Percentiles rank a stretch among this genome's conserved stretches.
phyloP scores from a whole-genome alignment of 2,113 vertebrate genomes.

The Notechis scutatus region DNA sequence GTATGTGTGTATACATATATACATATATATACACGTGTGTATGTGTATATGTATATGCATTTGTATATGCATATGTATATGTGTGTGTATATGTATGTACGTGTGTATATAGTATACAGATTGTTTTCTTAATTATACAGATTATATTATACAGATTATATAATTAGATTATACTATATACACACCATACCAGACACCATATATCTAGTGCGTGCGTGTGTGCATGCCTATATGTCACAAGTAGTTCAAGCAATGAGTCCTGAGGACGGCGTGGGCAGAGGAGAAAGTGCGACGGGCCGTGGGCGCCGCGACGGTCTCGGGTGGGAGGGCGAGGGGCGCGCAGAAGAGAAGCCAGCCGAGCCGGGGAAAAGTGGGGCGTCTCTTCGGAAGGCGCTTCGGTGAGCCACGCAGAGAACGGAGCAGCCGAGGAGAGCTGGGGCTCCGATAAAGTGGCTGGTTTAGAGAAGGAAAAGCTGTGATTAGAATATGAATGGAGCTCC shows the following conservation, averaged over 20 bases:
- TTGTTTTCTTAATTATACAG: too few relatives aligned
- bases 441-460: conserved; percentile 91
- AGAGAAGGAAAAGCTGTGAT: conserved; percentile 98
- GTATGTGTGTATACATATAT: too few relatives aligned
- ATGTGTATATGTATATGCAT: too few relatives aligned
- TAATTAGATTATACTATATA: too few relatives aligned
- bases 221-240: background rate
- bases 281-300: background rate
- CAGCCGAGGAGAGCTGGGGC: conserved; percentile 88
- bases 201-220: too few relatives aligned
- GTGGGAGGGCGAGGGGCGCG: background rate
- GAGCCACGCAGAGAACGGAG: conserved; percentile 73
- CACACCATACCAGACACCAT: too few relatives aligned
- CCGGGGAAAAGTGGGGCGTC: conserved; percentile 48
- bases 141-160: too few relatives aligned
- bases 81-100: too few relatives aligned
- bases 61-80: too few relatives aligned
- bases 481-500: conserved; percentile 99
- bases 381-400: conserved; percentile 56
- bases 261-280: background rate
- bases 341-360: background rate
- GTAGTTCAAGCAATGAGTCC: background rate
- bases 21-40: too few relatives aligned
- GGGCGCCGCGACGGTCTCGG: background rate
- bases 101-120: too few relatives aligned